These are phyloP conservation scores for Chironomus striatipennis DNA, from an alignment of 1,140 invertebrate genomes.

Conservation along the genomic window DNA sequence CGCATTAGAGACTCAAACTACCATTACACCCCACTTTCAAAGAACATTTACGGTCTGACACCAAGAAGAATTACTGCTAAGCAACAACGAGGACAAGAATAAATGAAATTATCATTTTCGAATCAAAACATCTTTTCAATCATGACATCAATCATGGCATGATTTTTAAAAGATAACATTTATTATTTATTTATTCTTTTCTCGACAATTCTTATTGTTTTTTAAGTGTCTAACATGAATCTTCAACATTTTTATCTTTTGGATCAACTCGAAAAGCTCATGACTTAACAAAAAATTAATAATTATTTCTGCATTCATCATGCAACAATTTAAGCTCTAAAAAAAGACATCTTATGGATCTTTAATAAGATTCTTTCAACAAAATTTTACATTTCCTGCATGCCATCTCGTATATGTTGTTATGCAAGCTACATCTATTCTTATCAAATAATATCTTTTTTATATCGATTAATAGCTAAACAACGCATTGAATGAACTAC, in stretches of 20 bases:
- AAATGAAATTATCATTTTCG: background rate
- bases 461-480: background rate
- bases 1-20: conserved; percentile 1
- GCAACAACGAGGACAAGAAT: background rate
- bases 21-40: background rate
- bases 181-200: conserved; percentile 15
- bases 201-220: background rate
- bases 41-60: background rate
- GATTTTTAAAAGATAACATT: background rate
- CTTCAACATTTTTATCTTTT: background rate
- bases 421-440: background rate
- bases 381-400: background rate
- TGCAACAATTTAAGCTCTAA: background rate
- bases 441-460: background rate
- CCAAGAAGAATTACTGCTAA: background rate
- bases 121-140: background rate
- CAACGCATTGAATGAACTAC: background rate
- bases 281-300: too few relatives aligned
- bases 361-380: background rate
- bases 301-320: too few relatives aligned
- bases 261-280: background rate
- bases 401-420: too few relatives aligned
- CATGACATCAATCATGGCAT: background rate
- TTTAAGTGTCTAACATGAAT: background rate
- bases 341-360: background rate